Base-by-base conservation (phyloP, 2,888 invertebrate genomes). In the Vesta saturnalis region DNA sequence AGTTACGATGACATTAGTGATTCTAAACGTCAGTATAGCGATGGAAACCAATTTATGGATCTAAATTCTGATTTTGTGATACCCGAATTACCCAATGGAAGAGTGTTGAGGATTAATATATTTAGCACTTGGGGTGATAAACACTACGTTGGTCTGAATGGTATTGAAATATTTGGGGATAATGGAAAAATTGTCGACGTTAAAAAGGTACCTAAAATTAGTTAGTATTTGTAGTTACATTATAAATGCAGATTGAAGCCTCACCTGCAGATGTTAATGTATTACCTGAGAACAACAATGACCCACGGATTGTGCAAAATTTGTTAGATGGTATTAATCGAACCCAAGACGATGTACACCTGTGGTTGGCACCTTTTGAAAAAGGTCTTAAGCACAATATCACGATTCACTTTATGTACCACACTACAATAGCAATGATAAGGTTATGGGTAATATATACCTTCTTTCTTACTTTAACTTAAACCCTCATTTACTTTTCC, bases 41-140 rank as follows among this genome's bases (percentile, higher is more conserved):
- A 14, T 54, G 64, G 63, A n/a, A n/a, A n/a, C n/a, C n/a, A n/a
- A n/a, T n/a, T n/a, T n/a, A n/a, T n/a, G n/a, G n/a, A n/a, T n/a
- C n/a, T n/a, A n/a, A 54, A 64, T 46, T 43, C 49, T 6, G 49
- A 22, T 58, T 93, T 94, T 80, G 85, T 91, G 46, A 93, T 94
- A 70, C 94, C 94, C 0, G 92, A 93, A 82, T 83, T 93, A 73
- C 94, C 94, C 0, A 84, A 83, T 70, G 94, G 94, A n/a, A 84
- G 86, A 76, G 82, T 87, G 62, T 79, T 94, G 76, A 87, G 88
- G 72, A 84, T 94, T 61, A 89, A 91, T 80, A 92, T 94, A 72
- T 84, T 87, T 64, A 87, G 87, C 15, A 92, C 93, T 23, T 94
- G 94, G 94, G 94, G 94, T 6, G 94, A 94, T 80, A 89, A 89